Conservation (phyloP, 2,797 vertebrate species). For the Iguana delicatissima region DNA sequence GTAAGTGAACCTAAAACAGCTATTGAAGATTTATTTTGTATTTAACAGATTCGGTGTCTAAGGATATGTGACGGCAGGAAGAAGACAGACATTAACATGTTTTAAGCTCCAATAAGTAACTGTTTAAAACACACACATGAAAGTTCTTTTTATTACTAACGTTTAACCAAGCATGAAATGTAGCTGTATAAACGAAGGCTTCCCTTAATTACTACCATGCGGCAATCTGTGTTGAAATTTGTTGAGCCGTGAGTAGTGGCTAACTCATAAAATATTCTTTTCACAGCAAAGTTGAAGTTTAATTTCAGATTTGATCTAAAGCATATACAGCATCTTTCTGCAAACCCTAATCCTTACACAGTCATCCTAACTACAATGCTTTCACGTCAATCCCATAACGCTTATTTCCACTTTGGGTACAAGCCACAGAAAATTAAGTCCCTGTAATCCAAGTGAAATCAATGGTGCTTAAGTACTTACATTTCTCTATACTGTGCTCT, state of each 20-base stretch:
- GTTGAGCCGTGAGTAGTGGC: neutral
- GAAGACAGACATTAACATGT: conserved; percentile 25
- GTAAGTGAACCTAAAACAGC: neutral
- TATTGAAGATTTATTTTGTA: neutral
- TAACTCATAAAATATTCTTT: fast-evolving
- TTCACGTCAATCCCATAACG: neutral
- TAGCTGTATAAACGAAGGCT: conserved; percentile 8
- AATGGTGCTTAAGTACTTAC: neutral
- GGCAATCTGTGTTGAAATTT: neutral
- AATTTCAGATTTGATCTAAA: neutral
- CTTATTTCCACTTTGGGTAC: conserved; percentile 11
- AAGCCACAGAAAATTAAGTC: conserved; percentile 8
- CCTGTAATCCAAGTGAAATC: conserved; percentile 2
- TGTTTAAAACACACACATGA: neutral
- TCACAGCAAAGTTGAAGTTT: neutral
- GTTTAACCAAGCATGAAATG: neutral
- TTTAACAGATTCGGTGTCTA: conserved; percentile 10
- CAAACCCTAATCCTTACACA: neutral
- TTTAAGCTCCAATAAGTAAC: neutral
- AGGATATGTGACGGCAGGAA: neutral
- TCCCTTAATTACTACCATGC: neutral
- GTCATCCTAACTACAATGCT: neutral
- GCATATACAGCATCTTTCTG: neutral
- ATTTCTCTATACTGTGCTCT: neutral
- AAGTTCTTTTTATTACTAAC: neutral